phyloP scores from a whole-genome alignment of 2,113 vertebrate species.

The Dascyllus trimaculatus region DNA sequence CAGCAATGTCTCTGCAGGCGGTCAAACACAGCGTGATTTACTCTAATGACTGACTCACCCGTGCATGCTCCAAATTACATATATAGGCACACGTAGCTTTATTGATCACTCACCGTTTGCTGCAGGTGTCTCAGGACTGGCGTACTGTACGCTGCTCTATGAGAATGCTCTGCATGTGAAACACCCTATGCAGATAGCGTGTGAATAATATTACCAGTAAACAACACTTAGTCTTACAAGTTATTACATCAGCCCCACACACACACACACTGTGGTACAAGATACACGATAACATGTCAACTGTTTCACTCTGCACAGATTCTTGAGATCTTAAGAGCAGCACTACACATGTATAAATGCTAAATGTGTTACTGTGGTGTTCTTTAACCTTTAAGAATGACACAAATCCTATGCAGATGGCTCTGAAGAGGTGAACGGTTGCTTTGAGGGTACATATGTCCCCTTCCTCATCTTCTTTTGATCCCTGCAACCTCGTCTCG shows the following conservation, averaged over 20 bases:
- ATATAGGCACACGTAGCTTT: not conserved
- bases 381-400: not conserved
- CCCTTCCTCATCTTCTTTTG: slow-evolving; percentile 9
- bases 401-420: slow-evolving; percentile 2
- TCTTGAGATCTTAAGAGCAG: slow-evolving; percentile 11
- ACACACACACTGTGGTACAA: slow-evolving; percentile 30
- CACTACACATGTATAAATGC: not conserved
- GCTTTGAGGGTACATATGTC: slow-evolving; percentile 14
- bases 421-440: slow-evolving; percentile 17
- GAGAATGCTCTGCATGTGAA: slow-evolving; percentile 6
- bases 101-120: not conserved
- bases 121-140: not conserved
- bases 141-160: not conserved
- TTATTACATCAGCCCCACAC: slow-evolving; percentile 74
- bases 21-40: slow-evolving; percentile 25
- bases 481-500: slow-evolving; percentile 8
- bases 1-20: slow-evolving; percentile 27
- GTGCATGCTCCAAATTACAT: not conserved
- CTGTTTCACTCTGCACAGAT: slow-evolving; percentile 15
- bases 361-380: slow-evolving; percentile 8
- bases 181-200: slow-evolving; percentile 38
- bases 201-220: slow-evolving; percentile 50
- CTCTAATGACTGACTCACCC: slow-evolving; percentile 17
- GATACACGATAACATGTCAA: slow-evolving; percentile 42
- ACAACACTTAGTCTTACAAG: slow-evolving; percentile 67